Conservation (phyloP, 2,113 vertebrate genomes). For the Leptobrachium ailaonicum region DNA sequence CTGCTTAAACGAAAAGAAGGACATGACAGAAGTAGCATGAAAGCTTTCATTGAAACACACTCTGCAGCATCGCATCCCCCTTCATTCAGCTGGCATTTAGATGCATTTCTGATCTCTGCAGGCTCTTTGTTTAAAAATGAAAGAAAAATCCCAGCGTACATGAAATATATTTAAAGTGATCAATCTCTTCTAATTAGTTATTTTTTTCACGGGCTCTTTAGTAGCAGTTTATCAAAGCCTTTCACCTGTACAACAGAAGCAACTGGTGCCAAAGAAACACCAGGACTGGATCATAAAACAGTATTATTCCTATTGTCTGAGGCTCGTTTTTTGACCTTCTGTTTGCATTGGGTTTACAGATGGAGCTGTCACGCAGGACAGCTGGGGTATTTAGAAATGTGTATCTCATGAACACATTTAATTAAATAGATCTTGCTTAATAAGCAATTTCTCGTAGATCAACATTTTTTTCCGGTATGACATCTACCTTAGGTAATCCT, state of each 20-base stretch:
- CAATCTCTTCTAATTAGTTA: slow-evolving; percentile 28
- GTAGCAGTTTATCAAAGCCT: slow-evolving; percentile 15
- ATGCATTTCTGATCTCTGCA: slow-evolving; percentile 28
- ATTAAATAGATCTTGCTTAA: too few species aligned
- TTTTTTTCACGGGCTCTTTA: slow-evolving; percentile 5
- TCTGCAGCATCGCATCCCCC: neutral
- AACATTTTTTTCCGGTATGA: too few species aligned
- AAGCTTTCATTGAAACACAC: slow-evolving; percentile 24
- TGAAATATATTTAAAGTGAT: slow-evolving; percentile 22
- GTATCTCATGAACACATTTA: neutral
- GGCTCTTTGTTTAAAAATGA: slow-evolving; percentile 8
- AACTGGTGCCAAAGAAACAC: neutral
- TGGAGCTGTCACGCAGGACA: slow-evolving; percentile 5
- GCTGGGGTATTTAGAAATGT: neutral
- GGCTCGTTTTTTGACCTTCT: slow-evolving; percentile 8
- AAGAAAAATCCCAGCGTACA: slow-evolving; percentile 4
- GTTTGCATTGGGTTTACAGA: slow-evolving; percentile 17
- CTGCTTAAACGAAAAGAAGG: slow-evolving; percentile 26
- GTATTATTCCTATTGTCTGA: neutral
- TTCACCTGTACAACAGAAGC: neutral
- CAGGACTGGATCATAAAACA: neutral
- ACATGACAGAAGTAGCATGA: slow-evolving; percentile 38
- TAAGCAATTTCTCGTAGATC: too few species aligned
- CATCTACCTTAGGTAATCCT: too few species aligned
- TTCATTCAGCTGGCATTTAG: slow-evolving; percentile 24